Evolutionary conservation across 2,113 vertebrate species (phyloP).

Genomic region (Conger conger): DNA sequence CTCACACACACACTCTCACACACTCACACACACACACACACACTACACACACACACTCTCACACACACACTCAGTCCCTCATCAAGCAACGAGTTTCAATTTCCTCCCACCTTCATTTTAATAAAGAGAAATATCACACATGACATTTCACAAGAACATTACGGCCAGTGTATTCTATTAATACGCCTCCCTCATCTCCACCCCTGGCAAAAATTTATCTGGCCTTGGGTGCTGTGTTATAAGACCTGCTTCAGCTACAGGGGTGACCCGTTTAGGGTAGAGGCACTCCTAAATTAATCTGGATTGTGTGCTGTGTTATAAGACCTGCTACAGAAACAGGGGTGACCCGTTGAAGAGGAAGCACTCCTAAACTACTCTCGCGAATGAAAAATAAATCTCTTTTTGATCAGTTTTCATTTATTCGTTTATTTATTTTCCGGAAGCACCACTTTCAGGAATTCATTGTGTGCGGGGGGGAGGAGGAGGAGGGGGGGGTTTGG

Average conservation of each 20-base stretch:
- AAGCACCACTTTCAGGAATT: too few relatives aligned
- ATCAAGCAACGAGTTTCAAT: not conserved
- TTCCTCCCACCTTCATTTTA: not conserved
- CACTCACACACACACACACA: too few relatives aligned
- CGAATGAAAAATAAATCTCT: constrained; percentile 31
- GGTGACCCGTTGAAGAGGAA: constrained; percentile 16
- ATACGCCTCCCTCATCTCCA: not conserved
- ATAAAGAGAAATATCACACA: not conserved
- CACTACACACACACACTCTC: too few relatives aligned
- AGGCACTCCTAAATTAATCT: constrained; percentile 10
- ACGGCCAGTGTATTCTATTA: not conserved
- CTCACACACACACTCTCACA: too few relatives aligned
- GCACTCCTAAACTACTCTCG: constrained; percentile 10
- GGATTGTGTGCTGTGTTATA: too few relatives aligned
- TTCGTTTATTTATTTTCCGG: too few relatives aligned
- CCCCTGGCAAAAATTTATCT: not conserved
- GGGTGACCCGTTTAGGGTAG: too few relatives aligned
- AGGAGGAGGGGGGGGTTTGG: too few relatives aligned
- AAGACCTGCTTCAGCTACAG: too few relatives aligned
- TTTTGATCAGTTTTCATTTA: not conserved
- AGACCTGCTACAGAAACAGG: not conserved
- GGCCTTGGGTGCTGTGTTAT: not conserved
- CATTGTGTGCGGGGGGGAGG: too few relatives aligned
- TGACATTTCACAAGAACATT: not conserved
- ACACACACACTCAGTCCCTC: not conserved